Conservation (phyloP, 2,113 vertebrate genomes). For the Oreochromis tanganicae region DNA sequence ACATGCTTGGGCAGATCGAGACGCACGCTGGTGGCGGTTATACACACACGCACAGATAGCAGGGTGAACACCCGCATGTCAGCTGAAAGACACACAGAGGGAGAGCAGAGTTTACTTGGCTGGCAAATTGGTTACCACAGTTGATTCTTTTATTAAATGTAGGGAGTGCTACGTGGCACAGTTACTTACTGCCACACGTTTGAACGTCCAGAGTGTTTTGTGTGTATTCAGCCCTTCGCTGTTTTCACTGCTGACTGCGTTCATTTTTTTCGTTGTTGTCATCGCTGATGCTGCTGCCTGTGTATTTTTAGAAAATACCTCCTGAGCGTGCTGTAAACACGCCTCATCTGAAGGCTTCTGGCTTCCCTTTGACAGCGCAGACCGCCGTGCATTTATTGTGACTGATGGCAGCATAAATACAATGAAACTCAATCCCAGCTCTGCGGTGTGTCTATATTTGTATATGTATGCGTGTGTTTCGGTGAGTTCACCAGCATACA, state of each 20-base stretch:
- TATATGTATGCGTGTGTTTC: not conserved
- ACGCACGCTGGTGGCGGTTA: not conserved
- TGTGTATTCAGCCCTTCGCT: not conserved
- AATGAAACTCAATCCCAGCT: constrained; percentile 35
- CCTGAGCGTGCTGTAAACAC: not conserved
- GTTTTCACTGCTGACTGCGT: not conserved
- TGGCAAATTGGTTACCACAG: not conserved
- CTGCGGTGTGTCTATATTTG: constrained; percentile 34
- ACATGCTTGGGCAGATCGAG: not conserved
- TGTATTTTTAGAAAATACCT: constrained; percentile 8
- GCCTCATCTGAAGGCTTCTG: not conserved
- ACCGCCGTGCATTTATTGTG: constrained; percentile 22
- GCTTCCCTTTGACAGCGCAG: not conserved
- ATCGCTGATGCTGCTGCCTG: not conserved
- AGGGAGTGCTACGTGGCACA: not conserved
- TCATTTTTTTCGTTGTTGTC: not conserved
- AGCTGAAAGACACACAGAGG: not conserved
- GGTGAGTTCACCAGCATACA: constrained; percentile 38
- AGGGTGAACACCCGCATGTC: not conserved
- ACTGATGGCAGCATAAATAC: constrained; percentile 34
- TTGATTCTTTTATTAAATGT: not conserved
- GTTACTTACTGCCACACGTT: not conserved
- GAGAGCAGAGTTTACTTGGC: not conserved
- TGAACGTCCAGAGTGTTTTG: not conserved
- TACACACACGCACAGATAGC: accelerated